Evolutionary conservation across 2,113 vertebrate species (phyloP).

Genomic region (Manacus vitellinus): DNA sequence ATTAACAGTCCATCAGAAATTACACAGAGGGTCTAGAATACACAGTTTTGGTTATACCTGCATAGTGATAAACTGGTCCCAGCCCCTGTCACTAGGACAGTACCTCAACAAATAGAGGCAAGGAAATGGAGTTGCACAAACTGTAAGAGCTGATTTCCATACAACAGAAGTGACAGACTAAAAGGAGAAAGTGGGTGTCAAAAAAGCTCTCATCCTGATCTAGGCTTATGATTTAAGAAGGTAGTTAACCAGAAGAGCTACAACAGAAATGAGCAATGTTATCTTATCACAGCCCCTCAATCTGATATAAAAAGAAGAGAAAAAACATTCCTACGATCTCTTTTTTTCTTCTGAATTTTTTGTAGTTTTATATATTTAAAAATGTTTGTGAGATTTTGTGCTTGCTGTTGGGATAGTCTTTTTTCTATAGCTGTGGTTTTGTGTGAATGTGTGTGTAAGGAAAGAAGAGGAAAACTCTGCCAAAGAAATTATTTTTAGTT

Average conservation of each 20-base stretch:
- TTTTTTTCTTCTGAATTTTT: neutral
- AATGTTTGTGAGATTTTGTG: neutral
- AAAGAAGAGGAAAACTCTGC: neutral
- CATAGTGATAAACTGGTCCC: too few relatives aligned
- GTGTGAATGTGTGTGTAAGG: neutral
- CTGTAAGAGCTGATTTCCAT: neutral
- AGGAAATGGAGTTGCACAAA: neutral
- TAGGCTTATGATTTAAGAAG: neutral
- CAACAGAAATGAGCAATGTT: neutral
- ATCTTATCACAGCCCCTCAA: neutral
- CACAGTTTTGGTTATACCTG: too few relatives aligned
- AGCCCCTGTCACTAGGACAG: too few relatives aligned
- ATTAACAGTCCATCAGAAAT: too few relatives aligned
- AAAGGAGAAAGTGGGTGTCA: neutral
- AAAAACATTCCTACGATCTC: accelerated
- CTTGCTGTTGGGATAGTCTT: neutral
- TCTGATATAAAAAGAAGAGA: neutral
- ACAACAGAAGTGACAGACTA: neutral
- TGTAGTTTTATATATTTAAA: neutral
- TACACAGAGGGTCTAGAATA: too few relatives aligned
- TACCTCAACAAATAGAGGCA: neutral
- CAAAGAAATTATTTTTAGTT: neutral
- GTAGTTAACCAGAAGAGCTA: neutral
- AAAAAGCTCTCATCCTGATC: neutral
- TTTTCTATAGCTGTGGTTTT: neutral